phyloP scores from a whole-genome alignment of 2,888 invertebrate species.

The Pteria penguin region DNA sequence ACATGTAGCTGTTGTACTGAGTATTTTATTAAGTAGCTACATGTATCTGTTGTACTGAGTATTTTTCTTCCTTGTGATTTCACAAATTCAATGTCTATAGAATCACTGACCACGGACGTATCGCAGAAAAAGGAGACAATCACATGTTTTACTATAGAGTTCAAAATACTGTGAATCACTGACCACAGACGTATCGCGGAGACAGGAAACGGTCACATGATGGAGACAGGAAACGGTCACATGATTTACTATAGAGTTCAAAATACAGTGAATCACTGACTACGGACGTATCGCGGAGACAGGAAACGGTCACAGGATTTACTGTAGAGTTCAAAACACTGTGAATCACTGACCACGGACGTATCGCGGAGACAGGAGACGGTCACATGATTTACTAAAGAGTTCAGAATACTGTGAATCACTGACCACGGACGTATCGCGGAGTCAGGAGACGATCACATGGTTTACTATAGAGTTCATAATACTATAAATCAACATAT shows the following conservation, averaged over 20 bases:
- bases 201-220: not conserved
- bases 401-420: not conserved
- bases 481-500: not conserved
- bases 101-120: not conserved
- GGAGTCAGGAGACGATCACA: too few relatives aligned
- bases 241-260: not conserved
- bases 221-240: too few relatives aligned
- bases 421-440: not conserved
- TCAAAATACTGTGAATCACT: not conserved
- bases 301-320: not conserved
- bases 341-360: not conserved
- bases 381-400: not conserved
- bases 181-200: not conserved
- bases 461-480: not conserved
- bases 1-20: too few relatives aligned
- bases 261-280: not conserved
- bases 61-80: too few relatives aligned
- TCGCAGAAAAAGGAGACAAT: not conserved
- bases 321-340: not conserved
- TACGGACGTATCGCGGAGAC: not conserved
- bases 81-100: not conserved
- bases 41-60: too few relatives aligned
- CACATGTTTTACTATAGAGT: not conserved
- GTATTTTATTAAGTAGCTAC: too few relatives aligned
- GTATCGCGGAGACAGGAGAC: not conserved